Conservation (phyloP, 2,113 vertebrate species). For the Pterophyllum scalare region DNA sequence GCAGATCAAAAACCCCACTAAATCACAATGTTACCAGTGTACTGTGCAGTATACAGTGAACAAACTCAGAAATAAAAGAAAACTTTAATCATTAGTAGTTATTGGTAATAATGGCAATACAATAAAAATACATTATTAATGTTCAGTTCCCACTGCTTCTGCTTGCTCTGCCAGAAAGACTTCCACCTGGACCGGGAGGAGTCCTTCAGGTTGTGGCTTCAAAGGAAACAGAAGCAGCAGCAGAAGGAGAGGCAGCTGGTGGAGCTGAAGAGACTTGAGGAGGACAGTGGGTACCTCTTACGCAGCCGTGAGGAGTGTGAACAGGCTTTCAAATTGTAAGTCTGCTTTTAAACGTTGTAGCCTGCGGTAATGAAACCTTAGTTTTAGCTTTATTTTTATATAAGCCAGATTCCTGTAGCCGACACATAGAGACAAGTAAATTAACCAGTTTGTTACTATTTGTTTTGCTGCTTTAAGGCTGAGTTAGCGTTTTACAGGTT, state of each 20-base stretch:
- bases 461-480: neutral
- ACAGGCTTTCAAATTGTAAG: constrained; percentile 90
- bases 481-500: neutral
- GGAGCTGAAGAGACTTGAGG: constrained; percentile 85
- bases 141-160: neutral
- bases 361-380: neutral
- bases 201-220: constrained; percentile 90
- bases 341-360: neutral
- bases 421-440: neutral
- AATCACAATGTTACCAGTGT: no score
- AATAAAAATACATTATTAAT: neutral
- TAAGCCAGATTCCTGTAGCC: neutral
- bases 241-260: constrained; percentile 87
- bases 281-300: constrained; percentile 83
- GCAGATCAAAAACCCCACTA: no score
- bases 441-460: neutral
- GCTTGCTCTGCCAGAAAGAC: constrained; percentile 76
- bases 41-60: no score
- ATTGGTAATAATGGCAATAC: neutral
- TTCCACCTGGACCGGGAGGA: constrained; percentile 83
- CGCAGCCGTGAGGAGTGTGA: constrained; percentile 87
- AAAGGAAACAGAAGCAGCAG: constrained; percentile 90
- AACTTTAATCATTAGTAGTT: neutral
- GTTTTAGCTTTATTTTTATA: neutral
- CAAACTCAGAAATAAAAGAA: neutral